Base-by-base conservation (phyloP, 2,888 invertebrate species). In the Ormyrus nitidulus region DNA sequence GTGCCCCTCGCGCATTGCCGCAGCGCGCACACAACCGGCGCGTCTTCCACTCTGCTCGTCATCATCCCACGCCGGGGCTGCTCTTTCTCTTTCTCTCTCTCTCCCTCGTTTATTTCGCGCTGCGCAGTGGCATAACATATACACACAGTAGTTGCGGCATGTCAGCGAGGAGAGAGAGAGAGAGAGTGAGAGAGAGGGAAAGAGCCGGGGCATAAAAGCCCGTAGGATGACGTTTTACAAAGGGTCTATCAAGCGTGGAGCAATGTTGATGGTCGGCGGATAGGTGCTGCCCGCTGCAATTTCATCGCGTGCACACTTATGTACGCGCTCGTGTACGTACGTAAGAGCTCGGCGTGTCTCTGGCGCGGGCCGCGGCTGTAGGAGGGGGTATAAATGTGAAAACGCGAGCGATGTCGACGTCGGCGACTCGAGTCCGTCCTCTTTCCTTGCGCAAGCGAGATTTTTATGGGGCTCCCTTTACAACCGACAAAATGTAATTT, bases 401-500 rank as follows among this genome's bases (percentile, higher is more conserved):
- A 79, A 74, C 74, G 73, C 77, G 75, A 71, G 56, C 53, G 62
- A 64, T 44, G 54, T 34, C 44, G 64, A 71, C 34, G 34, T 46
- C 34, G 1, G 59, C 58, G 66, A 51, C 64, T 66, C 53, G 59
- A 59, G 59, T 68, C 58, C 49, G 48, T 51, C 34, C 49, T 13
- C 58, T 53, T 49, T 56, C 48, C 65, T 44, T 56, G 46, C 64
- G 5, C 62, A 58, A 56, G 9, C 88, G 87, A 86, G 87, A 89
- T 89, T 89, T 89, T 89, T 90, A 89, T 86, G 89, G 89, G 82
- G 68, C 79, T 85, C 85, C 85, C 85, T 90, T 88, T 88, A 88
- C 86, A 88, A 86, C 88, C 87, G 85, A 87, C 87, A 86, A 88
- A 90, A 89, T 87, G 87, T 88, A 87, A 89, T 89, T 89, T 89